Conservation (phyloP, 2,113 vertebrate species). For the Tursiops truncatus region DNA sequence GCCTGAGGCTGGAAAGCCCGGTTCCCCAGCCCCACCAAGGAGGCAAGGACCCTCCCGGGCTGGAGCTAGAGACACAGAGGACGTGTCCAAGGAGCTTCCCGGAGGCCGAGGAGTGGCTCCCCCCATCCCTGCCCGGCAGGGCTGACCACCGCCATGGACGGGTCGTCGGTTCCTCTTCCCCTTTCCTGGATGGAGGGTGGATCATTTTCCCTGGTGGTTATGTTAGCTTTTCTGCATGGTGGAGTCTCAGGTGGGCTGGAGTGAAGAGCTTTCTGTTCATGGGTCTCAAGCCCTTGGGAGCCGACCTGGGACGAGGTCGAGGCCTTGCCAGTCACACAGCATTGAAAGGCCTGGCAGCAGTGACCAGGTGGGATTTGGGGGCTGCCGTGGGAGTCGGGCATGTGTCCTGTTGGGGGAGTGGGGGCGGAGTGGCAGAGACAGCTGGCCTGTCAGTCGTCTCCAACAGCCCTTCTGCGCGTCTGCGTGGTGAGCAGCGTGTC, state of each 20-base stretch:
- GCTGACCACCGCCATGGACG: fast-evolving
- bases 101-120: fast-evolving
- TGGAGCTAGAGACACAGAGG: not conserved
- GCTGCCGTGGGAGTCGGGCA: not conserved
- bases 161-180: not conserved
- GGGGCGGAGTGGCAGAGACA: not conserved
- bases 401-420: not conserved
- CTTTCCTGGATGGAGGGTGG: not conserved
- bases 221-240: not conserved
- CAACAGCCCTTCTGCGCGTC: too few species aligned
- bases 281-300: not conserved
- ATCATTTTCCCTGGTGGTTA: not conserved
- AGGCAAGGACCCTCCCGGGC: not conserved
- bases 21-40: not conserved
- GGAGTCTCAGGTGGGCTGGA: not conserved
- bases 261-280: not conserved
- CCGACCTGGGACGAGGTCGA: not conserved
- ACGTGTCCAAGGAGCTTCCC: not conserved
- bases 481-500: not conserved
- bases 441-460: not conserved
- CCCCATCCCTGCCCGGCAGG: not conserved
- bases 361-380: not conserved
- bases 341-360: not conserved
- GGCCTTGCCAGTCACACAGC: too few species aligned
- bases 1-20: not conserved